Base-by-base conservation (phyloP, 2,888 invertebrate species). In the Ophion costatus region DNA sequence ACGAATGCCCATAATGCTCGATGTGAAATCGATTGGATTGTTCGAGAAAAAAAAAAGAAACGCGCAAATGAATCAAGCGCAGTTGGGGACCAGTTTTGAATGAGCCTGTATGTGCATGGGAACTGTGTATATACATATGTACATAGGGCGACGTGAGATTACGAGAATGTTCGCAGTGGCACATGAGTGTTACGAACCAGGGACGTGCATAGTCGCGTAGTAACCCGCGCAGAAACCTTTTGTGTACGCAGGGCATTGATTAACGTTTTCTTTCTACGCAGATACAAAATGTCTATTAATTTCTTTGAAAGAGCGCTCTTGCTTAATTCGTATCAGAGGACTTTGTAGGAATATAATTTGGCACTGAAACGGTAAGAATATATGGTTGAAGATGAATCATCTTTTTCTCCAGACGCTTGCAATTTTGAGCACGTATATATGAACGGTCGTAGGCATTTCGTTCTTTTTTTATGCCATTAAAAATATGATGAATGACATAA, bases 111-210 rank as follows among this genome's bases (percentile, higher is more conserved):
- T 24, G 59, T 56, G 33, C 67, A 57, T 61, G 45, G 38, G 51
- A 71, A 24, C 14, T 51, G 56, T 67, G 70, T 75, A 29, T 64
- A 75, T 42, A 20, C 24, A 33, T 76, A 66, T 66, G 51, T 63
- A 66, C 66, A 67, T 20, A 67, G 38, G 81, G 69, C 63, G 80
- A 82, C 80, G 45, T 29, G 82, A 76, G 80, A 80, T 80, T 85
- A 82, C 82, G 83, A 80, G 85, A 81, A 87, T 83, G 78, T 87
- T 85, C 75, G 87, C 83, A 81, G 38, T 57, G 80, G 73, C 83
- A 42, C 78, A 51, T 70, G 79, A 82, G 85, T 82, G 76, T 82
- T 79, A 82, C 85, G 67, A 77, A 69, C 73, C 86, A 84, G 84
- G 84, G 82, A 70, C 84, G 84, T 73, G 56, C 11, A 45, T 33